These are phyloP conservation scores for Chalcosyrphus nemorum DNA, from an alignment of 2,888 invertebrate genomes.

Conservation along the genomic window DNA sequence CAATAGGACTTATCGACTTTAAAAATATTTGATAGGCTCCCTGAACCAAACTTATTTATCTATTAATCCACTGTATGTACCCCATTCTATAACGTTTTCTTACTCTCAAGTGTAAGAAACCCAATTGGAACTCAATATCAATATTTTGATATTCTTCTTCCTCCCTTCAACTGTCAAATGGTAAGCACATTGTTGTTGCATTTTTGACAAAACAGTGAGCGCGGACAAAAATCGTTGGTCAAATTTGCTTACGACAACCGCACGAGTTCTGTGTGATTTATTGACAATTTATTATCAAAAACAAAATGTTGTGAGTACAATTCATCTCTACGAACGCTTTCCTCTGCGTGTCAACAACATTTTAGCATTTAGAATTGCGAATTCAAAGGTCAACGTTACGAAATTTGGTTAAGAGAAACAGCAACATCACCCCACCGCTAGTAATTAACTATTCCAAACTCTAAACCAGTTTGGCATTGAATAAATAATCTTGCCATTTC, in stretches of 20 bases:
- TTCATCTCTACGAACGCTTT: neutral
- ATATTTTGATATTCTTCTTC: neutral
- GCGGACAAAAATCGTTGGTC: neutral
- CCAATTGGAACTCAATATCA: neutral
- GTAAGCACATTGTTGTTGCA: slow-evolving; percentile 49
- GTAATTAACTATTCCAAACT: neutral
- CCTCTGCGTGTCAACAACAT: slow-evolving; percentile 23
- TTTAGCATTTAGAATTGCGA: neutral
- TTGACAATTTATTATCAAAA: neutral
- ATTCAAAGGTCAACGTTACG: slow-evolving; percentile 28
- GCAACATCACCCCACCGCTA: neutral
- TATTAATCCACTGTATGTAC: neutral
- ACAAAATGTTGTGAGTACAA: slow-evolving; percentile 38
- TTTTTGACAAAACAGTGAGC: slow-evolving; percentile 23
- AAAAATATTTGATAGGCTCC: too few relatives aligned
- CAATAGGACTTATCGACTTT: too few relatives aligned
- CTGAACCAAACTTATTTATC: too few relatives aligned
- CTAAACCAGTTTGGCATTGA: slow-evolving; percentile 19
- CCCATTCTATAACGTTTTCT: neutral
- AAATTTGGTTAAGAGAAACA: neutral
- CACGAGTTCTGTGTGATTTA: too few relatives aligned
- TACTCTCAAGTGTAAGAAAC: neutral
- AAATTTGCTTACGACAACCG: too few relatives aligned
- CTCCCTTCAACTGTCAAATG: slow-evolving; percentile 10
- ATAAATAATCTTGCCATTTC: slow-evolving; percentile 60